These are phyloP conservation scores for Epinephelus fuscoguttatus DNA, from an alignment of 2,113 vertebrate genomes.

Conservation along the genomic window DNA sequence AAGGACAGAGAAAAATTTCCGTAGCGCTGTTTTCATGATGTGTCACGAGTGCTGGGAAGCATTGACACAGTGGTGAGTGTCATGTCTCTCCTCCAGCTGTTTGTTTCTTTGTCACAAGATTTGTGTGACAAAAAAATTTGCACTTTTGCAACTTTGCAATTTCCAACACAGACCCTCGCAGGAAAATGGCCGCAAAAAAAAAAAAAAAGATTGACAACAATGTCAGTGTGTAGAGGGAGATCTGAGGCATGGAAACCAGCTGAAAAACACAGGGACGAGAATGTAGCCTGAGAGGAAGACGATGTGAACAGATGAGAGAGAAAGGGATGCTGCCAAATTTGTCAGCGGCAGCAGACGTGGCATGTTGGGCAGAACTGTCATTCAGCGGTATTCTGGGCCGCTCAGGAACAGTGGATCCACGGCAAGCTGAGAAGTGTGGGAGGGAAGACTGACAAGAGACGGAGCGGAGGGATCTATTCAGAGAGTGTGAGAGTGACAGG, in stretches of 20 bases:
- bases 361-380: slow-evolving; percentile 66
- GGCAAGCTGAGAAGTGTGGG: slow-evolving; percentile 62
- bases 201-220: not conserved
- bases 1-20: slow-evolving; percentile 44
- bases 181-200: not conserved
- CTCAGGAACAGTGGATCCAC: slow-evolving; percentile 61
- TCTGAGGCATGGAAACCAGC: slow-evolving; percentile 27
- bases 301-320: slow-evolving; percentile 47
- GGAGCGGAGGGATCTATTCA: slow-evolving; percentile 53
- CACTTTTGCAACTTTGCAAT: slow-evolving; percentile 14
- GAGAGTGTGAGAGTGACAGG: slow-evolving; percentile 63
- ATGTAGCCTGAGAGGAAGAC: slow-evolving; percentile 35
- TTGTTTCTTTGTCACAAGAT: slow-evolving; percentile 17
- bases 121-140: slow-evolving; percentile 8
- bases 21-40: slow-evolving; percentile 20
- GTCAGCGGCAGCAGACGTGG: slow-evolving; percentile 56
- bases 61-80: slow-evolving; percentile 10
- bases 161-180: not conserved
- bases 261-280: slow-evolving; percentile 32
- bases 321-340: slow-evolving; percentile 60
- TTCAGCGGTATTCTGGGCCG: slow-evolving; percentile 57
- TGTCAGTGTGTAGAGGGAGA: not conserved
- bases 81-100: slow-evolving; percentile 37
- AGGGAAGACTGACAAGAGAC: slow-evolving; percentile 66
- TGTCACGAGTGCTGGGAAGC: slow-evolving; percentile 35